These are phyloP conservation scores for Lateolabrax maculatus DNA, from an alignment of 2,797 vertebrate genomes.

Conservation along the genomic window DNA sequence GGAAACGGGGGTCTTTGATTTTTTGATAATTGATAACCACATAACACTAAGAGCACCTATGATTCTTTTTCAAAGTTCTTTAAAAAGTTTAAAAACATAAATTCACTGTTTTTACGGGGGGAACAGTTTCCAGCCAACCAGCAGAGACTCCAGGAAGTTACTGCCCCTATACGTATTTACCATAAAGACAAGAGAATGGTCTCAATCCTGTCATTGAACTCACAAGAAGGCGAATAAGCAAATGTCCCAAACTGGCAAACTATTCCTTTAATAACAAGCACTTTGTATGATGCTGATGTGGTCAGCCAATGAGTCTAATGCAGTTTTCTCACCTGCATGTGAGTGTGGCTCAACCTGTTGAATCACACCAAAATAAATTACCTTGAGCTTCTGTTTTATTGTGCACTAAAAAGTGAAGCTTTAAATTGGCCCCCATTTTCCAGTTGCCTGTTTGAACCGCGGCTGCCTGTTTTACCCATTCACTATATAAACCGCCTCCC, in stretches of 20 bases:
- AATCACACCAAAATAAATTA: slow-evolving; percentile 63
- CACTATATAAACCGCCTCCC: slow-evolving; percentile 51
- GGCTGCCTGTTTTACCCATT: slow-evolving; percentile 73
- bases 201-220: neutral
- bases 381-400: slow-evolving; percentile 69
- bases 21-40: neutral
- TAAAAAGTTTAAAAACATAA: no score
- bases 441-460: slow-evolving; percentile 64
- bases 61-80: neutral
- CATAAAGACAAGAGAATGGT: neutral
- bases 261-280: slow-evolving; percentile 22
- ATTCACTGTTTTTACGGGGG: neutral
- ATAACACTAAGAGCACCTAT: no score
- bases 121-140: neutral
- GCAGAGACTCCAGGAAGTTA: slow-evolving; percentile 3
- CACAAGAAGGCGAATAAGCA: neutral
- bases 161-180: neutral
- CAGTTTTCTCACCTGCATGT: slow-evolving; percentile 57
- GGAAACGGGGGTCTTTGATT: no score
- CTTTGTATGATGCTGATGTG: slow-evolving; percentile 14
- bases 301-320: slow-evolving; percentile 35
- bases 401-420: slow-evolving; percentile 63
- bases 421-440: slow-evolving; percentile 64
- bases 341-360: slow-evolving; percentile 49
- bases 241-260: slow-evolving; percentile 16